Conservation (phyloP, 1,140 invertebrate species). For the Pogonomyrmex barbatus region DNA sequence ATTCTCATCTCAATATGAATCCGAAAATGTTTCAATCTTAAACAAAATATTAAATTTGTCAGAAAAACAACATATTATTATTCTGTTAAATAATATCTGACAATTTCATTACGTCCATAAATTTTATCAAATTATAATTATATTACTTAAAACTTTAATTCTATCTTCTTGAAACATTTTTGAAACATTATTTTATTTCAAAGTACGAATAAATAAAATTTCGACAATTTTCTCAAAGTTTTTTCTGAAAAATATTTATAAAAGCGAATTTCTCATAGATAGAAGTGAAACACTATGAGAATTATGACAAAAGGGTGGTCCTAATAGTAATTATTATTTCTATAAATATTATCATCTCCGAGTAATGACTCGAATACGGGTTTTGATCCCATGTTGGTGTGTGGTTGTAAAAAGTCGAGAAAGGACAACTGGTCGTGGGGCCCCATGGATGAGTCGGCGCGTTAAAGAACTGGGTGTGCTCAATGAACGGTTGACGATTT, state of each 20-base stretch:
- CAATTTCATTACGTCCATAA: not conserved
- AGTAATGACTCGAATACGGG: slow-evolving; percentile 2
- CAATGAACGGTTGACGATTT: slow-evolving; percentile 71
- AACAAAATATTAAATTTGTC: not conserved
- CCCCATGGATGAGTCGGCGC: slow-evolving; percentile 49
- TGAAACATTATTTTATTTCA: not conserved
- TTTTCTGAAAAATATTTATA: not conserved
- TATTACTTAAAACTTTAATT: not conserved
- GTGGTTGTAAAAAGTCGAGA: slow-evolving; percentile 31
- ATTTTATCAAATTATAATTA: not conserved
- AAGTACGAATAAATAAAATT: not conserved
- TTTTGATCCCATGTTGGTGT: not conserved
- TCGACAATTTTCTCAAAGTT: not conserved
- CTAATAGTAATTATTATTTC: slow-evolving; percentile 33
- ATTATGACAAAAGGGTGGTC: not conserved
- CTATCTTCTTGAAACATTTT: too few species aligned
- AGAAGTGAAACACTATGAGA: too few species aligned
- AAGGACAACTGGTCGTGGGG: not conserved
- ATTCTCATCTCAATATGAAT: not conserved
- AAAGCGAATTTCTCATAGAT: not conserved
- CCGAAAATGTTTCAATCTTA: slow-evolving; percentile 7
- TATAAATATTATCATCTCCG: slow-evolving; percentile 12
- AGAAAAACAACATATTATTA: not conserved
- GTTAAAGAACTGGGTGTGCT: slow-evolving; percentile 44
- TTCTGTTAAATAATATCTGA: not conserved